Percentiles rank a stretch among this genome's conserved stretches.
Conservation (phyloP, 2,888 invertebrate species). For the Tinea pellionella region DNA sequence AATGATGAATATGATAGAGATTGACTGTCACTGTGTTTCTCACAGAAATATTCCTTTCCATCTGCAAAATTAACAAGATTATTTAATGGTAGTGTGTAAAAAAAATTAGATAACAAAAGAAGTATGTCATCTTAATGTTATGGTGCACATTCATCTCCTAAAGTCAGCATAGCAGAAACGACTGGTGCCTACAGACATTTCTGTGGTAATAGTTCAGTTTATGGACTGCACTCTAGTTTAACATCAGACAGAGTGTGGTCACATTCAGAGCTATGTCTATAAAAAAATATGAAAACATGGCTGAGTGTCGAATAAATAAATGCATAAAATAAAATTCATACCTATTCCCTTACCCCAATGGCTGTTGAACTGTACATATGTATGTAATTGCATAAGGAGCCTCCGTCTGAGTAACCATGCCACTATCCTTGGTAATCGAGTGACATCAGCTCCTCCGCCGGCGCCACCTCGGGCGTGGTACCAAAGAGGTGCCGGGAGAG, state of each 20-base stretch:
- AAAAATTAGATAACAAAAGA: not conserved
- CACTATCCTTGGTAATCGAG: constrained; percentile 83
- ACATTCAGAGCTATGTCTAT: no score
- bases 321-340: constrained; percentile 10
- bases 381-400: constrained; percentile 90
- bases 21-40: constrained; percentile 54
- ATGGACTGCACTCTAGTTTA: no score
- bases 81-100: no score
- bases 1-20: constrained; percentile 56
- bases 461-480: constrained; percentile 53
- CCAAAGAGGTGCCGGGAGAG: constrained; percentile 67
- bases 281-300: no score
- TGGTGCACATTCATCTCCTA: no score
- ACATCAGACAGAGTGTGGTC: no score
- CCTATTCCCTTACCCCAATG: constrained; percentile 53
- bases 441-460: constrained; percentile 35
- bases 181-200: no score
- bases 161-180: no score
- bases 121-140: no score
- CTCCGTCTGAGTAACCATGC: constrained; percentile 93
- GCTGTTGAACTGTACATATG: constrained; percentile 86
- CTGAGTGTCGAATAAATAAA: not conserved
- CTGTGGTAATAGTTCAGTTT: no score
- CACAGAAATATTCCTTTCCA: constrained; percentile 60
- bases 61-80: no score